Evolutionary conservation across 2,888 invertebrate genomes (phyloP).

Genomic region (Eupithecia vulgata): DNA sequence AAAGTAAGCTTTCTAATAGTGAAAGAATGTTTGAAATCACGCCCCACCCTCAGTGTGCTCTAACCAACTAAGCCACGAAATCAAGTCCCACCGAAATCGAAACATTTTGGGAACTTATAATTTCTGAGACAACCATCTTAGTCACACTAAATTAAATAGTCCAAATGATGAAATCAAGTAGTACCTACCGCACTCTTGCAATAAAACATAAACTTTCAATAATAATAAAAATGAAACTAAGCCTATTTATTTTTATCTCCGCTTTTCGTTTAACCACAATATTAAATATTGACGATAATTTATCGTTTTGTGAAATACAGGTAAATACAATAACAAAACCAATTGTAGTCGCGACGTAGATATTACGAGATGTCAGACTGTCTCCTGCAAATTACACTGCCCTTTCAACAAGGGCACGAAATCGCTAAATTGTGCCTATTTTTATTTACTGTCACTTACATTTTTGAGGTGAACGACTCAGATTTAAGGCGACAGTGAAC

Average conservation of each 20-base stretch:
- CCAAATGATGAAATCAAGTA: too few species aligned
- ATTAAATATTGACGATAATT: neutral
- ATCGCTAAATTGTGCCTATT: neutral
- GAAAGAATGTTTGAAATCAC: too few species aligned
- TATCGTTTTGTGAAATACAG: neutral
- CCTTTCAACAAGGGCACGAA: neutral
- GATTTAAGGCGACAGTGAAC: neutral
- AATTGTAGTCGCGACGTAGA: slow-evolving; percentile 5
- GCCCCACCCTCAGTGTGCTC: too few species aligned
- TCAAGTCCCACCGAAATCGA: too few species aligned
- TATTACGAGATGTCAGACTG: neutral
- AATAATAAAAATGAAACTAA: too few species aligned
- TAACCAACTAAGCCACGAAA: too few species aligned
- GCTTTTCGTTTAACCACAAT: neutral
- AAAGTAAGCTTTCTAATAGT: too few species aligned
- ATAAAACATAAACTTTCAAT: too few species aligned
- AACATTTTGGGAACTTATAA: too few species aligned
- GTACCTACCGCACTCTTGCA: too few species aligned
- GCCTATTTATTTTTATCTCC: neutral
- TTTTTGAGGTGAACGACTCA: neutral
- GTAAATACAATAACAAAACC: neutral
- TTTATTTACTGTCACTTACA: neutral
- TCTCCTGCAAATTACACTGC: neutral
- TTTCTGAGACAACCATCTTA: too few species aligned
- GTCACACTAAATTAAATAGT: too few species aligned